Percentiles rank a stretch among this genome's conserved stretches.
Evolutionary conservation across 2,797 vertebrate species (phyloP).

Genomic region (Phalanger gymnotis): DNA sequence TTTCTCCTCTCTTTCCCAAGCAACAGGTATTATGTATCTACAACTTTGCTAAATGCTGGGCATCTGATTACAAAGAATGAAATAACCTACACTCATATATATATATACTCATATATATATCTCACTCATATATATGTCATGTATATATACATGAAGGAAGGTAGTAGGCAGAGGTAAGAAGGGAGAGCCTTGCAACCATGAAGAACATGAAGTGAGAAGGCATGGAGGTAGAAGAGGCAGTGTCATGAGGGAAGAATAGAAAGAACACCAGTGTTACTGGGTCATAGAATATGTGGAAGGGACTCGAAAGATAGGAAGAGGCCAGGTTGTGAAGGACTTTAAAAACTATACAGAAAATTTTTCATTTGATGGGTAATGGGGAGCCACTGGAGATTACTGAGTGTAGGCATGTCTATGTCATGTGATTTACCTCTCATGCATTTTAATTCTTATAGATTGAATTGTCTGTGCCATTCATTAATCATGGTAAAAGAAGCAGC

Average conservation of each 20-base stretch:
- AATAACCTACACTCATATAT: neutral
- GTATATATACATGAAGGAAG: too few relatives aligned
- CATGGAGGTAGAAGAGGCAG: neutral
- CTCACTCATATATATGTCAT: too few relatives aligned
- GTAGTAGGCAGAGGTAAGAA: neutral
- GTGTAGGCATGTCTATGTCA: neutral
- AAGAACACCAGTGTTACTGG: neutral
- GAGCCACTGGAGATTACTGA: neutral
- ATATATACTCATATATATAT: too few relatives aligned
- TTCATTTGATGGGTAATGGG: neutral
- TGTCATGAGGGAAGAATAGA: neutral
- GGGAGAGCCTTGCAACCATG: neutral
- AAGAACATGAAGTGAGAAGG: neutral
- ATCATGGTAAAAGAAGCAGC: neutral
- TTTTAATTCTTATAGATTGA: neutral
- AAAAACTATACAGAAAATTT: neutral
- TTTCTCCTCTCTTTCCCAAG: neutral
- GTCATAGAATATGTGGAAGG: neutral
- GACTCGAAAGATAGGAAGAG: neutral
- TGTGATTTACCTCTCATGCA: neutral
- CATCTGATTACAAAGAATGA: neutral
- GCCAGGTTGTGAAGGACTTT: neutral
- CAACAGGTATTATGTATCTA: neutral
- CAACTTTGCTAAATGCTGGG: neutral
- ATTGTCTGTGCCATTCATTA: neutral